phyloP scores from a whole-genome alignment of 2,797 vertebrate species.

The Scomberomorus guttatus region DNA sequence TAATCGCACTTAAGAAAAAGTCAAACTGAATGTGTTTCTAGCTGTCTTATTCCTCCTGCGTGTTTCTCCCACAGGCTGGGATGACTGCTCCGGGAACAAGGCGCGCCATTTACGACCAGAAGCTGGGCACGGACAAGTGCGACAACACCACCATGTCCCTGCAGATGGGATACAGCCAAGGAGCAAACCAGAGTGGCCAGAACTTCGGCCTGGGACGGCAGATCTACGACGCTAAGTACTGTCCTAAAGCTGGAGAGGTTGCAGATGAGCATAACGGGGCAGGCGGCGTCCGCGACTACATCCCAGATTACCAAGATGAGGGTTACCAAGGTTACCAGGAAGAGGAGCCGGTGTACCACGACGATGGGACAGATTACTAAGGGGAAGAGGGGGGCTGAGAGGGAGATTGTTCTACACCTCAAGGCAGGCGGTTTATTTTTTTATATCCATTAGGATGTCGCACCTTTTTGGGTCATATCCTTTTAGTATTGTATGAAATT shows the following conservation, averaged over 20 bases:
- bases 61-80: conserved; percentile 85
- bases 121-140: conserved; percentile 92
- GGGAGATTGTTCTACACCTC: conserved; percentile 44
- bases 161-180: conserved; percentile 95
- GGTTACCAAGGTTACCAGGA: conserved; percentile 86
- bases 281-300: conserved; percentile 45
- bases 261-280: conserved; percentile 72
- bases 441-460: conserved; percentile 59
- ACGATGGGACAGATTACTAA: conserved; percentile 84
- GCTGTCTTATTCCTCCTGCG: conserved; percentile 5
- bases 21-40: background rate
- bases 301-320: conserved; percentile 84
- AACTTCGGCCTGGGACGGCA: conserved; percentile 94
- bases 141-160: conserved; percentile 96
- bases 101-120: conserved; percentile 94
- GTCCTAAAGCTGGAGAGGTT: conserved; percentile 82
- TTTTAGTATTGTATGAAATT: conserved; percentile 68
- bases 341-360: conserved; percentile 84
- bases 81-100: conserved; percentile 96
- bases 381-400: conserved; percentile 11
- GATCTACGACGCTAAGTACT: conserved; percentile 96
- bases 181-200: conserved; percentile 94
- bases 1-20: background rate
- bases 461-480: conserved; percentile 38
- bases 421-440: conserved; percentile 59